Conservation (phyloP, 2,113 vertebrate species). For the Gobius niger region DNA sequence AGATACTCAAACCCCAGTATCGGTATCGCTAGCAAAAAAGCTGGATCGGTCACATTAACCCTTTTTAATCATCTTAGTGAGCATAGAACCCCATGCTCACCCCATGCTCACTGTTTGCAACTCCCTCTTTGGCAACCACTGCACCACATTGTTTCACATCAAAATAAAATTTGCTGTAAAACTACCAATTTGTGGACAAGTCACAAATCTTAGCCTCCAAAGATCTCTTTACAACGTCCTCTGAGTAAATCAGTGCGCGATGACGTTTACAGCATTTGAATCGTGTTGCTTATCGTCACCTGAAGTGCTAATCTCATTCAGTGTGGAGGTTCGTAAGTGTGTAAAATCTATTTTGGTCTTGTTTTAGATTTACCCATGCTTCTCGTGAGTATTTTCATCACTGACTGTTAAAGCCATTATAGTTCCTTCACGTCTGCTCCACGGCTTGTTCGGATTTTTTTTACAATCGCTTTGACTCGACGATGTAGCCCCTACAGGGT, state of each 20-base stretch:
- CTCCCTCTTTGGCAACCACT: no score
- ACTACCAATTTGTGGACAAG: no score
- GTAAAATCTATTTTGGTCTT: conserved; percentile 20
- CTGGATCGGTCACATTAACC: no score
- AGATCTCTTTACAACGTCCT: no score
- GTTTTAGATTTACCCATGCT: background rate
- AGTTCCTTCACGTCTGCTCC: conserved; percentile 11
- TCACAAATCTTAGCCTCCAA: no score
- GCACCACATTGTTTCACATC: no score
- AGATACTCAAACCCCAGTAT: no score
- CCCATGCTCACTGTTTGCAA: no score
- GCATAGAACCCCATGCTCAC: no score
- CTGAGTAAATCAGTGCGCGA: background rate
- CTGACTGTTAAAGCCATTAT: conserved; percentile 9
- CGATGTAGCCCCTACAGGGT: conserved; percentile 26
- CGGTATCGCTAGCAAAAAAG: no score
- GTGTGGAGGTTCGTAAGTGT: conserved; percentile 9
- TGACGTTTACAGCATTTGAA: conserved; percentile 18
- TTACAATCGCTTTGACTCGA: conserved; percentile 36
- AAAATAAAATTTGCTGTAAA: no score
- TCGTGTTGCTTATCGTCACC: conserved; percentile 13
- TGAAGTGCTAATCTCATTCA: conserved; percentile 29
- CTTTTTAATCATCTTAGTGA: no score
- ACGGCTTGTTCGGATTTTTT: conserved; percentile 39
- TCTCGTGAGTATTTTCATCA: conserved; percentile 13